phyloP scores from a whole-genome alignment of 92 coral and sea anemone genomes.

The Montipora capitata region DNA sequence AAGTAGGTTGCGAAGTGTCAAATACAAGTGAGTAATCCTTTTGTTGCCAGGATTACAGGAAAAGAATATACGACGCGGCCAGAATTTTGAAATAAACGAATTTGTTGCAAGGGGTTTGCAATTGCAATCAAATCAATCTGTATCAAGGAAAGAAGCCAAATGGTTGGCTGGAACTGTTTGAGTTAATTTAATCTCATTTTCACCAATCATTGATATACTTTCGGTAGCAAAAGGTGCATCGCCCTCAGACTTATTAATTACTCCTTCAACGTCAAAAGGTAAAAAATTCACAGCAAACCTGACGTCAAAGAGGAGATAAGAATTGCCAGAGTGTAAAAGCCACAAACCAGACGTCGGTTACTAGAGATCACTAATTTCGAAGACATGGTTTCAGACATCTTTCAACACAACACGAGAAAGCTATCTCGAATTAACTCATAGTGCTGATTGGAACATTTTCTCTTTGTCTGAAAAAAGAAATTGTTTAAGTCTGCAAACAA shows the following conservation, averaged over 20 bases:
- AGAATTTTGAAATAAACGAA: neutral
- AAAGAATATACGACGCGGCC: too few species aligned
- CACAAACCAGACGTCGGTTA: neutral
- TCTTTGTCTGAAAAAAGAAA: neutral
- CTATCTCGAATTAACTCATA: neutral
- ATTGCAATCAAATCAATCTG: too few species aligned
- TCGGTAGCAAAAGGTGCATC: too few species aligned
- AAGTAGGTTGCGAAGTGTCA: neutral
- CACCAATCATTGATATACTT: too few species aligned
- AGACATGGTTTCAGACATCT: neutral
- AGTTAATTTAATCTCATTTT: too few species aligned
- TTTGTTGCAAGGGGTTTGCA: neutral
- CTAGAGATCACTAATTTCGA: neutral
- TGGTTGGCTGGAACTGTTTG: too few species aligned
- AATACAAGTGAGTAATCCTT: neutral
- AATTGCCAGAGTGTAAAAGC: neutral
- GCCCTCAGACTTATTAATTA: too few species aligned
- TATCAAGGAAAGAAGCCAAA: too few species aligned
- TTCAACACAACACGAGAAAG: too few species aligned
- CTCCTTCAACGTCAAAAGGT: neutral
- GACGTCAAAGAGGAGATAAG: neutral
- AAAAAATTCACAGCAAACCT: neutral
- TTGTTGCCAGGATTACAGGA: neutral
- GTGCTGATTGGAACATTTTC: neutral
- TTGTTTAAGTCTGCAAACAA: conserved; percentile 8